A percentile compares a stretch with the other conserved stretches of the same genome.
These are phyloP conservation scores for Rhogogaster chlorosoma DNA, from an alignment of 2,888 invertebrate genomes.

Conservation along the genomic window DNA sequence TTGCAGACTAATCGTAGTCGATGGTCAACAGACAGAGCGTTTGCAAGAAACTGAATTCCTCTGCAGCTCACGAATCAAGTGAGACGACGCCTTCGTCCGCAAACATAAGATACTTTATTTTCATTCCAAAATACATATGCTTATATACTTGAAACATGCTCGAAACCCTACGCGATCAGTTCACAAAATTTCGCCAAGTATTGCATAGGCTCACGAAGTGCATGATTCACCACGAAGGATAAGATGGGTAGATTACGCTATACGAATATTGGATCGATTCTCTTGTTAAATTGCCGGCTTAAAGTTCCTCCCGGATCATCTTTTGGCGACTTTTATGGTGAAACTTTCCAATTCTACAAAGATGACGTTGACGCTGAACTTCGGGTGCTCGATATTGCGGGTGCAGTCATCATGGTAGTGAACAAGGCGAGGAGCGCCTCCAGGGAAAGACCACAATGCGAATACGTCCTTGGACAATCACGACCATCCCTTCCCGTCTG, in stretches of 20 bases:
- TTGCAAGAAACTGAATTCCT: not conserved
- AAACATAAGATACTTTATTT: constrained; percentile 22
- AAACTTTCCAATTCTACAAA: not conserved
- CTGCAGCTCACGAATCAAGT: not conserved
- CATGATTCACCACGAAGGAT: not conserved
- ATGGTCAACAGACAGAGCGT: not conserved
- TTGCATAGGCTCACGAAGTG: not conserved
- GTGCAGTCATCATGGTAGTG: constrained; percentile 61
- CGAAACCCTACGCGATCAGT: not conserved
- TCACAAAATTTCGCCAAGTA: not conserved
- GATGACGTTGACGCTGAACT: not conserved
- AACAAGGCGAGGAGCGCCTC: constrained; percentile 72
- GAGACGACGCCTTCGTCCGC: not conserved
- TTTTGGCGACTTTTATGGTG: not conserved
- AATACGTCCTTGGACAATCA: constrained; percentile 77
- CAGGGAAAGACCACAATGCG: constrained; percentile 77
- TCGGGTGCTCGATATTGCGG: not conserved
- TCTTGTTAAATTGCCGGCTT: not conserved
- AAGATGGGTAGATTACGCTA: not conserved
- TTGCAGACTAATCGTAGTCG: not conserved
- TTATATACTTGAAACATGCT: constrained; percentile 2
- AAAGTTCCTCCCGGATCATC: not conserved
- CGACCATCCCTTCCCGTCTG: constrained; percentile 76
- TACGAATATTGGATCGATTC: not conserved
- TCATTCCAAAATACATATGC: not conserved